Conservation (phyloP, 2,888 invertebrate species). For the Parochlus steinenii region DNA sequence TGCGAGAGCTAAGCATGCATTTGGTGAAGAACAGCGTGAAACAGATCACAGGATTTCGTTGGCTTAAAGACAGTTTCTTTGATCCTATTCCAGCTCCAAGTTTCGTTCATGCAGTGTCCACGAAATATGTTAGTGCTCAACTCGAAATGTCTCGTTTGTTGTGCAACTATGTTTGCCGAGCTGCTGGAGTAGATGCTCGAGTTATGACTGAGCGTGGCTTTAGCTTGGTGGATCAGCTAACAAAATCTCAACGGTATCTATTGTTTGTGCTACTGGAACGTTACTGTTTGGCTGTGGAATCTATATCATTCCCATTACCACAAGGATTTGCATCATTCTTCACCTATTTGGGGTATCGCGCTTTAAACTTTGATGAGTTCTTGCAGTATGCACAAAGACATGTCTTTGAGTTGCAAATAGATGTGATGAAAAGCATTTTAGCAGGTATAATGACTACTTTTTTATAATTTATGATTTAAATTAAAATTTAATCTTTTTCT, state of each 20-base stretch:
- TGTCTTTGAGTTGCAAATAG: conserved; percentile 74
- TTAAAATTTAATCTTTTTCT: conserved; percentile 10
- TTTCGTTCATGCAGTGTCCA: conserved; percentile 64
- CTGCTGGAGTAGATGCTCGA: conserved; percentile 47
- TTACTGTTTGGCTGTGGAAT: conserved; percentile 62
- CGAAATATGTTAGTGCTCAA: conserved; percentile 67
- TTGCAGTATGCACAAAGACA: conserved; percentile 69
- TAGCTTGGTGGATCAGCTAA: conserved; percentile 63
- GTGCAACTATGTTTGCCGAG: conserved; percentile 55
- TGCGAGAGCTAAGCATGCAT: conserved; percentile 73
- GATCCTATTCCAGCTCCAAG: conserved; percentile 40
- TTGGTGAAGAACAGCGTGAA: conserved; percentile 46
- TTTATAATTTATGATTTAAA: conserved; percentile 7
- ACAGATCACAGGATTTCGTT: conserved; percentile 30
- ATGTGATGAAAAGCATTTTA: conserved; percentile 71
- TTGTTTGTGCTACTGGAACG: conserved; percentile 66
- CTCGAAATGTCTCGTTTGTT: conserved; percentile 61
- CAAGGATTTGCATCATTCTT: conserved; percentile 82
- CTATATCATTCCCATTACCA: conserved; percentile 66
- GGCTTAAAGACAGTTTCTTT: conserved; percentile 30
- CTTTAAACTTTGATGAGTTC: conserved; percentile 60
- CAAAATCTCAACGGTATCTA: conserved; percentile 48
- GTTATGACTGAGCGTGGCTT: conserved; percentile 61
- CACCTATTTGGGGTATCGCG: conserved; percentile 68
- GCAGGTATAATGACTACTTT: conserved; percentile 35